Conservation (phyloP, 2,888 invertebrate genomes). For the Idaea biselata region DNA sequence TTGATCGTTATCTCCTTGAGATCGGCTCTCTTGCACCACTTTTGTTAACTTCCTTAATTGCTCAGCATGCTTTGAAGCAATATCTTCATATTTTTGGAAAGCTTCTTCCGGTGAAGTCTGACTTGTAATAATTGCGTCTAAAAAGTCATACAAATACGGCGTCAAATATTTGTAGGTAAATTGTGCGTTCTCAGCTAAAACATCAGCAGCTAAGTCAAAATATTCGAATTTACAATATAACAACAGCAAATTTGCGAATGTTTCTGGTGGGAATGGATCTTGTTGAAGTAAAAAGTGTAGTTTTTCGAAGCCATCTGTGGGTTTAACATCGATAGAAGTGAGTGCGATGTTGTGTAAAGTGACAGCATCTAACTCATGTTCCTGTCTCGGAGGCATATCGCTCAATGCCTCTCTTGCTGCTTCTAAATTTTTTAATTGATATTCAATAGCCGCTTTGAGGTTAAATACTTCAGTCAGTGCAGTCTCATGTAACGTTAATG, state of each 20-base stretch:
- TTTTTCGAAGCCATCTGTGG: constrained; percentile 95
- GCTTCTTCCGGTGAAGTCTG: constrained; percentile 98
- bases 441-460: constrained; percentile 98
- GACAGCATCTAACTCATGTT: constrained; percentile 98
- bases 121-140: constrained; percentile 97
- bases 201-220: constrained; percentile 98
- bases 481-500: constrained; percentile 95
- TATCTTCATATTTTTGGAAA: constrained; percentile 95
- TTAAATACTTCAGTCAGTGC: constrained; percentile 99
- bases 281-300: constrained; percentile 93
- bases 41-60: constrained; percentile 94
- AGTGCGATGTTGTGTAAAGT: constrained; percentile 98
- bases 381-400: constrained; percentile 95
- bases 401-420: constrained; percentile 92
- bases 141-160: constrained; percentile 95
- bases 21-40: constrained; percentile 95
- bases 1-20: constrained; percentile 92
- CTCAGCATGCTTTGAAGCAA: constrained; percentile 95
- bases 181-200: constrained; percentile 97
- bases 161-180: constrained; percentile 97
- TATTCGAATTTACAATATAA: constrained; percentile 98
- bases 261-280: constrained; percentile 98
- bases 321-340: constrained; percentile 90
- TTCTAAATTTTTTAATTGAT: constrained; percentile 88
- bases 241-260: constrained; percentile 96